Base-by-base conservation (phyloP, 2,113 vertebrate genomes). In the Trematomus loennbergii region DNA sequence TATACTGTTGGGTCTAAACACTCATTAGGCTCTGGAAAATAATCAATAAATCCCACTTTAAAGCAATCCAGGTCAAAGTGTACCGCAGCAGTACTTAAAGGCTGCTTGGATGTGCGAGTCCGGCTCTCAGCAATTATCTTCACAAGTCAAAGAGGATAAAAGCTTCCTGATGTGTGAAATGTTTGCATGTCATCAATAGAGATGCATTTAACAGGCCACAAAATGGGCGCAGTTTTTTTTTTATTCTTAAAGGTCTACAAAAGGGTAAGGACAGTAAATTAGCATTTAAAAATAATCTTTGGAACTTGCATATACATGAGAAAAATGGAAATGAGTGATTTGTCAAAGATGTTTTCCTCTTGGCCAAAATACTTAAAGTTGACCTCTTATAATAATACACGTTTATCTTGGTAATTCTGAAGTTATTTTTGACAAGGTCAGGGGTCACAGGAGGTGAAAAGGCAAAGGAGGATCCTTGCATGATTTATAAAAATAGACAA, bases 21-120 rank as follows among this genome's bases (percentile, higher is more conserved):
- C 17, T 72, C 49, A 66, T 61, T 74, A 75, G 73, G 48, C 69
- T 79, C 48, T 50, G 49, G 45, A 66, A 71, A 63, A 81, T 76
- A 82, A 91, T 89, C 86, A 82, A 93, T 87, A 88, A 75, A 86
- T 53, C 40, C 55, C 69, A 79, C 72, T 75, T 85, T 66, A 75
- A 76, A 75, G 52, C 48, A 45, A 76, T 82, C 79, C 62, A 65
- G 72, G 66, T 74, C 12, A 79, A 75, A 81, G 76, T 67, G 59
- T 46, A 43, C 63, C 67, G 46, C 59, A 73, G 60, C 40, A 64
- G 67, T 60, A n/a, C 61, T 64, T 63, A 79, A 63, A 83, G 57
- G 76, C 61, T 46, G 49, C 62, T 55, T 49, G 46, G 15, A 4
- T 70, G 69, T 65, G 18, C 25, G 61, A 79, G 72, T 65, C 60